Conservation (phyloP, 1,140 invertebrate genomes). For the Heterodera schachtii region DNA sequence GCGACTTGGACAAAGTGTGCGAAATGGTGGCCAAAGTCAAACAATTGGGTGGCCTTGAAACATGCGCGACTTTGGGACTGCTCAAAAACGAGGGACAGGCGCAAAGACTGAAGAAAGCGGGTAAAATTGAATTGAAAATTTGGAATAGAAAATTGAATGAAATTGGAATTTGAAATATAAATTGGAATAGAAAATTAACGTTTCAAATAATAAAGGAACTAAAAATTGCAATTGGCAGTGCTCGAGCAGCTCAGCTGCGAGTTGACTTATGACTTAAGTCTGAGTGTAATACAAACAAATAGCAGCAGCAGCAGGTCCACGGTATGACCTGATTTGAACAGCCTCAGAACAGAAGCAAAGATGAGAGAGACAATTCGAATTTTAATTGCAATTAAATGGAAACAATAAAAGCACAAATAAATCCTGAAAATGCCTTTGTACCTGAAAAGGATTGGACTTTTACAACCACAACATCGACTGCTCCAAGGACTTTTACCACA, state of each 20-base stretch:
- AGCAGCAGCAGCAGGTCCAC: too few species aligned
- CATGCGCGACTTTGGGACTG: constrained; percentile 25
- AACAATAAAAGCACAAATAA: neutral
- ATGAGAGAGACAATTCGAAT: too few species aligned
- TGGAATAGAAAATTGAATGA: too few species aligned
- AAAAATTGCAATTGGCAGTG: too few species aligned
- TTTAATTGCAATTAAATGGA: too few species aligned
- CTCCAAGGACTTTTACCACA: constrained; percentile 27
- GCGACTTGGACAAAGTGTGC: constrained; percentile 26
- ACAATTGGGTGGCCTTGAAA: constrained; percentile 26
- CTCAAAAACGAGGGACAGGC: constrained; percentile 25
- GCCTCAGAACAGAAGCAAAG: too few species aligned
- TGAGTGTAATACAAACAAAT: too few species aligned
- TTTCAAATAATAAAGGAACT: too few species aligned
- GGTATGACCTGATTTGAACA: too few species aligned
- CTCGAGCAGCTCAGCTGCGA: neutral
- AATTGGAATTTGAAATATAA: too few species aligned
- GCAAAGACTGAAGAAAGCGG: constrained; percentile 17
- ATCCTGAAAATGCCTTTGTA: neutral
- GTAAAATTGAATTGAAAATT: neutral
- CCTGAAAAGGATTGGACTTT: constrained; percentile 15
- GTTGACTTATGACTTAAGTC: too few species aligned
- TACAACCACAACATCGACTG: constrained; percentile 31
- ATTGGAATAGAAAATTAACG: too few species aligned
- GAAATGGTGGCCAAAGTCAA: constrained; percentile 30